Base-by-base conservation (phyloP, 2,113 vertebrate genomes). In the Anarrhichthys ocellatus region DNA sequence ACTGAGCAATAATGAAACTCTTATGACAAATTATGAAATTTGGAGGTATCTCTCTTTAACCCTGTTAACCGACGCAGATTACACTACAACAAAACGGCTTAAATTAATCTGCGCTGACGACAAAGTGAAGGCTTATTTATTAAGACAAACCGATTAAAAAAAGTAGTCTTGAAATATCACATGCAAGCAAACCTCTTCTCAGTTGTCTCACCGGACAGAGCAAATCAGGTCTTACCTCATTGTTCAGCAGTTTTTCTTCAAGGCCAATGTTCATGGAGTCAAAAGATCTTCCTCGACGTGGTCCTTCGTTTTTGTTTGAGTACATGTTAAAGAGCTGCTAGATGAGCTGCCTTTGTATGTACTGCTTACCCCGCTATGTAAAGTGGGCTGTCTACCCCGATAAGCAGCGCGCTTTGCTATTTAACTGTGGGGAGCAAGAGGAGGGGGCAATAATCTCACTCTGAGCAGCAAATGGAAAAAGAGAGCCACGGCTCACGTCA, bases 171-270 rank as follows among this genome's bases (percentile, higher is more conserved):
- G 11, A 40, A 74, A 5, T 10, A 38, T 44, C 24, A 42, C 13
- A 9, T 2, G 29, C 1, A 44, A 46, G 4, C 27, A 82, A 75
- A 64, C 7, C 22, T 74, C 9, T 24, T 20, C 5, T 13, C 63
- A 9, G 10, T 36, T 18, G 54, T 29, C 13, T 46, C 44, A 15
- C 44, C 44, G 2, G 14, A 52, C 0, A 54, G 22, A 5, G 20
- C 0, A 10, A 24, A 24, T 18, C 20, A 36, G 1, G 8, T 76
- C 94, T 92, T 85, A 97, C 96, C 96, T 96, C 96, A 82, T 96
- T 96, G 78, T 95, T 95, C 20, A 96, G 92, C 50, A 95, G 94
- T 63, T 96, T 96, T 36, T 96, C 96, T 38, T 96, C 96, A 74
- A 95, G 91, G 59, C 88, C 94, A 38, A 95, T 88, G 89, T 95